A percentile compares a stretch with the other conserved stretches of the same genome.
phyloP scores from a whole-genome alignment of 2,797 vertebrate species.

The Centroberyx gerrardi region DNA sequence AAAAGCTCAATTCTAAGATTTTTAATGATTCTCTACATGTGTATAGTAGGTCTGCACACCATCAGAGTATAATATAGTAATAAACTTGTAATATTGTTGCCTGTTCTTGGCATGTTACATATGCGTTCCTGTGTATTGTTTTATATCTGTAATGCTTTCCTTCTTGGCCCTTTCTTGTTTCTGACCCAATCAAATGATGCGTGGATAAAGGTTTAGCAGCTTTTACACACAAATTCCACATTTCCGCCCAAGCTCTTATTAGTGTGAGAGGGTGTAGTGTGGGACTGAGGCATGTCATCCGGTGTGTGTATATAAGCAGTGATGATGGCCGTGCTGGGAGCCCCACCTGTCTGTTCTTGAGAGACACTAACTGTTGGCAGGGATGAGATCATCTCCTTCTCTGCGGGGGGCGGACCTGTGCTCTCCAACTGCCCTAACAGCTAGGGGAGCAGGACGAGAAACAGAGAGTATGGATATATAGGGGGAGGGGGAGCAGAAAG shows the following conservation, averaged over 20 bases:
- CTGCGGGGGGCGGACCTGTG: slow-evolving; percentile 91
- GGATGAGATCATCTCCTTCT: slow-evolving; percentile 92
- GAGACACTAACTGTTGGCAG: slow-evolving; percentile 92
- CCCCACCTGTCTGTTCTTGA: slow-evolving; percentile 88
- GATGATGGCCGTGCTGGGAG: slow-evolving; percentile 23
- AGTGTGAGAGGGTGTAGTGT: background rate
- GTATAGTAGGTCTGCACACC: background rate
- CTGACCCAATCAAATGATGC: background rate
- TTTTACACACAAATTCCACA: background rate
- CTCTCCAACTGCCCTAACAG: slow-evolving; percentile 92
- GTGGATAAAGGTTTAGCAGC: background rate
- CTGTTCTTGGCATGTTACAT: background rate
- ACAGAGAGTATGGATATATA: background rate
- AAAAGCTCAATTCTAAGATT: slow-evolving; percentile 9
- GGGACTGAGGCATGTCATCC: slow-evolving; percentile 37
- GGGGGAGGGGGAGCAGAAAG: background rate
- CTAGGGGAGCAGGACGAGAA: slow-evolving; percentile 68
- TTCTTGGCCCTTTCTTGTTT: background rate
- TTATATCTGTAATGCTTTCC: background rate
- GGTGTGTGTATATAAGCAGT: background rate
- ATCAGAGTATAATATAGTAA: slow-evolving; percentile 1
- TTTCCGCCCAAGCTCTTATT: background rate
- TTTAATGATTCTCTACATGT: slow-evolving; percentile 23
- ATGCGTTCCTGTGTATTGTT: slow-evolving; percentile 7
- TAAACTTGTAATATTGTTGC: slow-evolving; percentile 1